A percentile compares a stretch with the other conserved stretches of the same genome.
phyloP scores from a whole-genome alignment of 2,113 vertebrate genomes.

The Oxyura jamaicensis region DNA sequence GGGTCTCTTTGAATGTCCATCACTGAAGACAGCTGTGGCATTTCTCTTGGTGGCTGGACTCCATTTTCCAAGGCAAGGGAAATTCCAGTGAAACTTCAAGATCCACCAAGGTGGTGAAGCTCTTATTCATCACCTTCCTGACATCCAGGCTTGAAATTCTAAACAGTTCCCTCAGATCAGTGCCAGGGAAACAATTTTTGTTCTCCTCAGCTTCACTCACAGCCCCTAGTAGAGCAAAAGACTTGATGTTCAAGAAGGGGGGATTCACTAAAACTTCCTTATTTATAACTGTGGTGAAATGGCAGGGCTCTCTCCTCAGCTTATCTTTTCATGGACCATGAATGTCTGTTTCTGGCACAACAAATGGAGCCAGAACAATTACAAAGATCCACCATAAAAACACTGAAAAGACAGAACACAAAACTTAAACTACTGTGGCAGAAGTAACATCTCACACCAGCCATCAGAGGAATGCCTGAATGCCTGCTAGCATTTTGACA shows the following conservation, averaged over 20 bases:
- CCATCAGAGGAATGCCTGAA: background rate
- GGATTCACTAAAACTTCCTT: background rate
- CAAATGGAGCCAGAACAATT: background rate
- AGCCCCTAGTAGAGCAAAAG: background rate
- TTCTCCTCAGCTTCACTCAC: background rate
- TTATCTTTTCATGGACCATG: background rate
- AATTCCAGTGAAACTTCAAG: conserved; percentile 28
- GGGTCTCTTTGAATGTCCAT: conserved; percentile 23
- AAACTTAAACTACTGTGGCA: background rate
- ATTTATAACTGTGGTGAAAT: background rate
- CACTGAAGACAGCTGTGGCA: background rate
- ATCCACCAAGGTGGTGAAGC: conserved; percentile 31
- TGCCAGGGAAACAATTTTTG: background rate
- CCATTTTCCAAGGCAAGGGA: background rate
- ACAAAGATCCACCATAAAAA: background rate
- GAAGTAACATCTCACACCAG: background rate
- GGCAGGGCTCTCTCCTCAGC: background rate
- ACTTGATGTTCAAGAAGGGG: background rate
- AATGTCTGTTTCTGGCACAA: background rate
- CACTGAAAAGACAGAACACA: background rate
- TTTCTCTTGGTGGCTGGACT: background rate
- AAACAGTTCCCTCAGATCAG: background rate
- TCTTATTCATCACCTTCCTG: conserved; percentile 31
- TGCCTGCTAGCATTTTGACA: background rate
- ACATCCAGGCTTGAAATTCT: conserved; percentile 39